These are phyloP conservation scores for Drosophila histrio DNA, from an alignment of 2,888 invertebrate genomes.

Conservation along the genomic window DNA sequence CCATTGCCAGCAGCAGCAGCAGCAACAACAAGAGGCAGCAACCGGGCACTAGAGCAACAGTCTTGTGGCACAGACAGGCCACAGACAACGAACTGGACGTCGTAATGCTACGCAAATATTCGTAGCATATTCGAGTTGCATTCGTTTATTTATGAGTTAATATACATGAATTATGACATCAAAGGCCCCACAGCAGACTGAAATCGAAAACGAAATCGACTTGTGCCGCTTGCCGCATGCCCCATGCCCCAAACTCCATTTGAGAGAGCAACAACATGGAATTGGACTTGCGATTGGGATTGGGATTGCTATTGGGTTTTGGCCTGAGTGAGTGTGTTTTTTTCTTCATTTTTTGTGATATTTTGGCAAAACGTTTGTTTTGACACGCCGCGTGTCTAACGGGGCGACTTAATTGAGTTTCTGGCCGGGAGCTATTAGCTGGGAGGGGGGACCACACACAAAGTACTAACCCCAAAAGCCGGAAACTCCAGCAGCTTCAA, in stretches of 20 bases:
- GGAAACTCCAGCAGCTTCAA: constrained; percentile 40
- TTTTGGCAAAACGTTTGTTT: constrained; percentile 75
- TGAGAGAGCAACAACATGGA: constrained; percentile 15
- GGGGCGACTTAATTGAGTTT: constrained; percentile 77
- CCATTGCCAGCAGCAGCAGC: constrained; percentile 56
- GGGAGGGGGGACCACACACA: constrained; percentile 67
- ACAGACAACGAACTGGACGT: constrained; percentile 22
- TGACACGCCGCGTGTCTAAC: constrained; percentile 77
- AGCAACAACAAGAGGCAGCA: constrained; percentile 7
- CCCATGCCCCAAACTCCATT: constrained; percentile 7
- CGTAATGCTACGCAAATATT: constrained; percentile 28
- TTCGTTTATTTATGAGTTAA: constrained; percentile 83
- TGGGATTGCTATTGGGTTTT: constrained; percentile 1
- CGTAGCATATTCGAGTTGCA: constrained; percentile 70
- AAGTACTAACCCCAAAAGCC: constrained; percentile 39
- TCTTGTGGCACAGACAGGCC: constrained; percentile 44
- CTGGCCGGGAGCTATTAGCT: constrained; percentile 58
- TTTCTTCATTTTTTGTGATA: constrained; percentile 20
- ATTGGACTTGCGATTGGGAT: background rate
- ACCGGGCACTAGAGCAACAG: constrained; percentile 37
- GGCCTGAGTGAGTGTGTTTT: too few species aligned
- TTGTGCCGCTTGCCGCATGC: constrained; percentile 54
- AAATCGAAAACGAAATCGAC: constrained; percentile 62
- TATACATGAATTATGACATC: constrained; percentile 83
- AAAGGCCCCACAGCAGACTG: constrained; percentile 75